Evolutionary conservation across 2,113 vertebrate genomes (phyloP), one percentile per base, ranked within the genome.

Genomic region (Ondatra zibethicus): DNA sequence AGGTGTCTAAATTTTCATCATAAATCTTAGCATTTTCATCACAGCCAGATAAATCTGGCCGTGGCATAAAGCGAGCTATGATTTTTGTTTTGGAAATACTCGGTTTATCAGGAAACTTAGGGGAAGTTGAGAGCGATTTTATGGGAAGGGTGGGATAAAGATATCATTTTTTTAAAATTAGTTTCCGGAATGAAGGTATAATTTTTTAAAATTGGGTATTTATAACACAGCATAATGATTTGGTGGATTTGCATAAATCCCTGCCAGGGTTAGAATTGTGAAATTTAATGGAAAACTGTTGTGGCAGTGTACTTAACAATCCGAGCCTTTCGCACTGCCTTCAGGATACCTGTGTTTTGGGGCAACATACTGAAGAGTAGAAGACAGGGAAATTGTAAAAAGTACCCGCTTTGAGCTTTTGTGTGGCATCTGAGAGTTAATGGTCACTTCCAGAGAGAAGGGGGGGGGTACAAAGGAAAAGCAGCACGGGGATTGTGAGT

Each of bases 81-180:
- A 12, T 61, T 94, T 87, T 89, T 61, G 45, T 93, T 93, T 90
- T 45, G 78, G 31, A 77, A 96, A 33, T 68, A 70, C 6, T 76
- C 4, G 19, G 25, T 65, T 45, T 90, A 3, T 77, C 23, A 7
- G 55, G 90, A 72, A 96, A 90, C 90, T 55, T 77, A 6, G 0
- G 93, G 88, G 50, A 80, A 86, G 36, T 96, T 85, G 23, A 84
- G 50, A 93, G 55, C 17, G 42, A 55, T 66, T 50, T 73, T 86
- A 82, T 47, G 21, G 45, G 85, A 87, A 77, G 68, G 39, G 23
- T 11, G 29, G 61, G 12, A 25, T 29, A 8, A 68, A 81, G 66
- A 17, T 33, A 5, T 31, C 42, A 45, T 45, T 81, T 25, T 78
- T 92, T 70, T 72, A 65, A 66, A 50, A 13, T 29, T 85, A n/a